Evolutionary conservation across 1,140 invertebrate genomes (phyloP).

Genomic region (Cherax quadricarinatus): DNA sequence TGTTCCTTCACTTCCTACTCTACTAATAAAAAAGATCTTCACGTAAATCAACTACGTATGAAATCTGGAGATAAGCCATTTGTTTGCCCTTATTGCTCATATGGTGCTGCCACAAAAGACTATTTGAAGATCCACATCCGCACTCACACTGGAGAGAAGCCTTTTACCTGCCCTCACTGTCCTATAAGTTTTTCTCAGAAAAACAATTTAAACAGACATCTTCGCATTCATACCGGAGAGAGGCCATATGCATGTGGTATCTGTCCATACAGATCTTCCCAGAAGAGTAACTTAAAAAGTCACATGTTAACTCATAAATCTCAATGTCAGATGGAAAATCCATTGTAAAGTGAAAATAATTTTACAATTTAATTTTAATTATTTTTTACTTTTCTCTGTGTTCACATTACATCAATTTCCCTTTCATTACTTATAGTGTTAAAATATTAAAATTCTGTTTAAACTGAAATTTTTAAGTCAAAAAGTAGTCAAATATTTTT

Average conservation of each 20-base stretch:
- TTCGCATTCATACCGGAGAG: slow-evolving; percentile 12
- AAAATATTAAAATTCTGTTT: no score
- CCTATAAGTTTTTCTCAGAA: slow-evolving; percentile 26
- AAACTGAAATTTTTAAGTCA: no score
- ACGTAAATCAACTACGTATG: slow-evolving; percentile 27
- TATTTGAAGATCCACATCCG: slow-evolving; percentile 30
- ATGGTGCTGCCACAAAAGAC: slow-evolving; percentile 41
- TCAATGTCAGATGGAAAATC: background rate
- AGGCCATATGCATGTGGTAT: slow-evolving; percentile 1
- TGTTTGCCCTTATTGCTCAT: slow-evolving; percentile 31
- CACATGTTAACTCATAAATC: background rate
- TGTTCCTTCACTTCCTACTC: slow-evolving; percentile 39
- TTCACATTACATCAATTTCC: no score
- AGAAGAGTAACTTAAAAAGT: slow-evolving; percentile 4
- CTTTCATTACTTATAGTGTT: no score
- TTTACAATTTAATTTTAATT: background rate
- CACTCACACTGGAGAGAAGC: slow-evolving; percentile 50
- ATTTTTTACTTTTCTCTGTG: no score
- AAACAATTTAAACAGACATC: slow-evolving; percentile 1
- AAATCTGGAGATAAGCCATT: slow-evolving; percentile 47
- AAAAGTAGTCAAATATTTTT: no score
- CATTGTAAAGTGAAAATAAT: background rate
- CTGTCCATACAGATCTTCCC: background rate
- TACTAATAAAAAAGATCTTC: slow-evolving; percentile 36
- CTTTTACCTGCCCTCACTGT: slow-evolving; percentile 21